Evolutionary conservation across 2,797 vertebrate genomes (phyloP).

Genomic region (Chrosomus eos): DNA sequence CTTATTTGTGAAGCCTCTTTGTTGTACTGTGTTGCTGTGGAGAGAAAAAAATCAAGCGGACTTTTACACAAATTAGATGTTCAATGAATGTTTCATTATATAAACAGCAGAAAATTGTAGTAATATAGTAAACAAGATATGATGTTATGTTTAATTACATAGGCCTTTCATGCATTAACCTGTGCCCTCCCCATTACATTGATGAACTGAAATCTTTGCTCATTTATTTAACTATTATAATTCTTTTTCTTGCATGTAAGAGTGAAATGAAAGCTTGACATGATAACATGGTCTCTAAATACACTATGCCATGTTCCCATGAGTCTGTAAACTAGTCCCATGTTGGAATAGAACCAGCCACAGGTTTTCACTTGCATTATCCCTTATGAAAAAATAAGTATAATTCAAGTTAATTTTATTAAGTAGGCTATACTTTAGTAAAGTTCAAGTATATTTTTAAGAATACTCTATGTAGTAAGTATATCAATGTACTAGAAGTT

Average conservation of each 20-base stretch:
- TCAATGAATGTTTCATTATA: background rate
- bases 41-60: background rate
- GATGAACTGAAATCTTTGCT: background rate
- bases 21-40: background rate
- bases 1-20: background rate
- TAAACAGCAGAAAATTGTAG: background rate
- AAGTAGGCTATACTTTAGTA: too few species aligned
- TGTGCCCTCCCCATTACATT: background rate
- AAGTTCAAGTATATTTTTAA: too few species aligned
- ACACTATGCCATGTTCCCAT: background rate
- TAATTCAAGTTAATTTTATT: too few species aligned
- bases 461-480: too few species aligned
- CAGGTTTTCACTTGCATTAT: background rate
- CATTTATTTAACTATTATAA: background rate
- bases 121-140: background rate
- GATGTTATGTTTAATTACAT: background rate
- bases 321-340: background rate
- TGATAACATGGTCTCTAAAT: background rate
- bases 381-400: too few species aligned
- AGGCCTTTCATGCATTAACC: background rate
- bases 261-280: background rate
- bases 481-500: too few species aligned
- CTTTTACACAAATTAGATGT: background rate
- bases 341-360: background rate
- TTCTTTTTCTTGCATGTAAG: background rate